phyloP scores from a whole-genome alignment of 2,113 vertebrate genomes.

The Pluvialis apricaria region DNA sequence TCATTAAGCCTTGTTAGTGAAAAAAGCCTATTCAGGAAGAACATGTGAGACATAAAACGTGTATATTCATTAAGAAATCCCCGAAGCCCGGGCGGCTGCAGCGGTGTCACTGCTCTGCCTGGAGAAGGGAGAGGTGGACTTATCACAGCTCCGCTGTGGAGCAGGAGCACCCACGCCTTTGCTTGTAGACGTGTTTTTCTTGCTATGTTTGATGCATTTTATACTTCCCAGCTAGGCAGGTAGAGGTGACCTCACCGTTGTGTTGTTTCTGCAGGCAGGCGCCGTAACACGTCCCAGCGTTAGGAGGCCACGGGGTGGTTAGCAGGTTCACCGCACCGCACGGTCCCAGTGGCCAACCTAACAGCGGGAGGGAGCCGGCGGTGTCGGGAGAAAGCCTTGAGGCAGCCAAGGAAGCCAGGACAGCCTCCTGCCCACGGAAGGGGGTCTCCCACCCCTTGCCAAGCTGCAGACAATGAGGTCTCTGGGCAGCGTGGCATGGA shows the following conservation, averaged over 20 bases:
- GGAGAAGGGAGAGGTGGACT: not conserved
- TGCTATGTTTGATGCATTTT: fast-evolving
- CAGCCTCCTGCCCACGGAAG: not conserved
- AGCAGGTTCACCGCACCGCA: fast-evolving
- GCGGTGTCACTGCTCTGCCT: not conserved
- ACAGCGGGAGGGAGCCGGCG: not conserved
- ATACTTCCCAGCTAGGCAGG: too few relatives aligned
- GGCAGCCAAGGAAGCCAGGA: not conserved
- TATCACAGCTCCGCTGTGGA: not conserved
- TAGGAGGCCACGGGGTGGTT: not conserved
- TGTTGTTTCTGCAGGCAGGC: too few relatives aligned
- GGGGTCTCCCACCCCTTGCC: too few relatives aligned
- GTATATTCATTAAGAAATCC: not conserved
- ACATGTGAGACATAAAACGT: not conserved
- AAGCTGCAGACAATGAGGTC: fast-evolving
- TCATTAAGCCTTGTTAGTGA: not conserved
- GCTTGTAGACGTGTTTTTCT: not conserved
- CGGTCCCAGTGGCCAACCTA: not conserved
- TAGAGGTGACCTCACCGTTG: not conserved
- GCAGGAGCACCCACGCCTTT: not conserved
- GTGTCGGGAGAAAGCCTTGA: fast-evolving
- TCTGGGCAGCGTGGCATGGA: not conserved
- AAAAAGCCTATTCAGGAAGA: not conserved
- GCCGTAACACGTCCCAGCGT: fast-evolving
- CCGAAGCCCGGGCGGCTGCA: not conserved